Percentiles rank a stretch among this genome's conserved stretches.
Evolutionary conservation across 2,113 vertebrate species (phyloP).

Genomic region (Pituophis catenifer): DNA sequence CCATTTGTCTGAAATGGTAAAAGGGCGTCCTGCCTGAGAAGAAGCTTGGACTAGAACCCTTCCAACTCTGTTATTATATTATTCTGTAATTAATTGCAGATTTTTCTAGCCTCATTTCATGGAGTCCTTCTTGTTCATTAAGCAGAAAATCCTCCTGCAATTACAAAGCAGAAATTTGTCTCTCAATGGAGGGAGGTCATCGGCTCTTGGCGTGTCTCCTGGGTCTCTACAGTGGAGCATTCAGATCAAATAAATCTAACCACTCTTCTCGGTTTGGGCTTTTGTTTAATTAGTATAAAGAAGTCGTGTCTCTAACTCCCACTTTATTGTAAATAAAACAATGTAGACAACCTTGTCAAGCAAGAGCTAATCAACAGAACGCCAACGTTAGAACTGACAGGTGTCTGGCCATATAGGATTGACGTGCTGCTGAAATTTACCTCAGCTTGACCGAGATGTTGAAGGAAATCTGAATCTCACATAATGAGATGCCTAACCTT

Average conservation of each 20-base stretch:
- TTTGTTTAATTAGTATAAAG: slow-evolving; percentile 62
- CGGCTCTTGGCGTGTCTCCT: slow-evolving; percentile 32
- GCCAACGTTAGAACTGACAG: slow-evolving; percentile 35
- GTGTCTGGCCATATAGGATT: slow-evolving; percentile 29
- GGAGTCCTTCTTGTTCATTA: not conserved
- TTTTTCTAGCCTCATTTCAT: not conserved
- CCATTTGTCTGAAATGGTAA: too few species aligned
- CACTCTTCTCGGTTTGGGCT: slow-evolving; percentile 47
- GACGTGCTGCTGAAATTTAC: slow-evolving; percentile 29
- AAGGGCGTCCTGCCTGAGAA: too few species aligned
- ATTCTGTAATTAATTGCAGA: not conserved
- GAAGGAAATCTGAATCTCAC: not conserved
- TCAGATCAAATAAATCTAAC: slow-evolving; percentile 58
- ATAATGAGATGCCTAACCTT: not conserved
- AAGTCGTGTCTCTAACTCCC: slow-evolving; percentile 43
- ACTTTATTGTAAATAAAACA: slow-evolving; percentile 54
- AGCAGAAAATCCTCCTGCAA: slow-evolving; percentile 2
- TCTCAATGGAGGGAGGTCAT: slow-evolving; percentile 37
- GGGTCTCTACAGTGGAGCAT: slow-evolving; percentile 47
- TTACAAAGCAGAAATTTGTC: slow-evolving; percentile 4
- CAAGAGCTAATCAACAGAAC: slow-evolving; percentile 50
- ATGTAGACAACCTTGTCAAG: slow-evolving; percentile 47
- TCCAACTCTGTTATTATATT: too few species aligned
- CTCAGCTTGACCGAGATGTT: not conserved
- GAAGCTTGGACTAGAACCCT: too few species aligned